phyloP scores from a whole-genome alignment of 37 sponge, comb jelly and placozoan species.

The Bolinopsis microptera region DNA sequence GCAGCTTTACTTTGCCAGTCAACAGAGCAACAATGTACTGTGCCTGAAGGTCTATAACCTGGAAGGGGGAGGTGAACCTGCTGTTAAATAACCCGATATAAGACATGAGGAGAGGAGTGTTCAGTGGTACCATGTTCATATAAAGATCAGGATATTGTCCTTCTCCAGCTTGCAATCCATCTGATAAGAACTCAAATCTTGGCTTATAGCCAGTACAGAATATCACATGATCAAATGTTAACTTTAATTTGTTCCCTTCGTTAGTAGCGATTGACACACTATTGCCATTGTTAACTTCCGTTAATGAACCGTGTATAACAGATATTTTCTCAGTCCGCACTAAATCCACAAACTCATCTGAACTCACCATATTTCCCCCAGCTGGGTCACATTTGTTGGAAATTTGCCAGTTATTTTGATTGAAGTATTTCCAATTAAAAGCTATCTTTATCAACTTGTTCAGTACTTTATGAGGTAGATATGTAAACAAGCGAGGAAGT shows the following conservation, averaged over 20 bases:
- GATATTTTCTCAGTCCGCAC: background rate
- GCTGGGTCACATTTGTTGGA: constrained; percentile 49
- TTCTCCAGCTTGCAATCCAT: background rate
- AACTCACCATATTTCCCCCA: constrained; percentile 21
- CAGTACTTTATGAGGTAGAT: constrained; percentile 3
- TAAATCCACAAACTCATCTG: constrained; percentile 38
- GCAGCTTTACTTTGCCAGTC: background rate
- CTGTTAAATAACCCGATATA: constrained; percentile 18
- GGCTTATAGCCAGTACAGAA: constrained; percentile 60
- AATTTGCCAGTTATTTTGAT: constrained; percentile 14
- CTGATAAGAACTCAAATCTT: background rate
- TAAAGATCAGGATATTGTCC: background rate
- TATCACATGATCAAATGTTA: constrained; percentile 10
- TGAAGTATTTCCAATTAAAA: background rate
- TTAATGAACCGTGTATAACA: constrained; percentile 5
- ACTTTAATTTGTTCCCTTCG: background rate
- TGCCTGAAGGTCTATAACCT: constrained; percentile 27
- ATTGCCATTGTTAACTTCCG: background rate
- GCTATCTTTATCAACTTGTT: background rate
- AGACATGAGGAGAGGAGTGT: background rate
- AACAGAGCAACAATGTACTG: constrained; percentile 5
- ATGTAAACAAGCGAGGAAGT: constrained; percentile 15
- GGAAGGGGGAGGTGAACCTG: constrained; percentile 41
- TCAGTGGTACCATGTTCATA: background rate
- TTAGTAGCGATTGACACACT: background rate